A percentile compares a stretch with the other conserved stretches of the same genome.
These are phyloP conservation scores for Reticulitermes lucifugus DNA, from an alignment of 2,888 invertebrate species.

Conservation along the genomic window DNA sequence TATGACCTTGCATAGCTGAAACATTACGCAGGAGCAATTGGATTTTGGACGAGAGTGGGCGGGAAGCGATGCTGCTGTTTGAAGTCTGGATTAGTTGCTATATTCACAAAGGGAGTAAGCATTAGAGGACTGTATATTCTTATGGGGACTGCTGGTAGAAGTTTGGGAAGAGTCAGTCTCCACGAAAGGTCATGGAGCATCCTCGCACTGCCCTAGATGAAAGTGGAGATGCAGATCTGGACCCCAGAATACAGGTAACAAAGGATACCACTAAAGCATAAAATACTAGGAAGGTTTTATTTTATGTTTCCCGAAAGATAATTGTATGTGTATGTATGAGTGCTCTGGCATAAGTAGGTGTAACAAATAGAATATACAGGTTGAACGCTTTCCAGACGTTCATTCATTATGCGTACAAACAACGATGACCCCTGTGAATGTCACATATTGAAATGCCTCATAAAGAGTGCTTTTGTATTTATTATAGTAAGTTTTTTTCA, in stretches of 20 bases:
- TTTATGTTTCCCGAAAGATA: constrained; percentile 44
- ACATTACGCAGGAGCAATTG: background rate
- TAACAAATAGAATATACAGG: background rate
- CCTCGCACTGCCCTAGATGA: constrained; percentile 55
- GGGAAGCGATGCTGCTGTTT: background rate
- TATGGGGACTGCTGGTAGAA: background rate
- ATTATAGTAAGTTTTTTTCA: too few relatives aligned
- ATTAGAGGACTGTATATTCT: background rate
- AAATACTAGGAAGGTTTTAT: constrained; percentile 8
- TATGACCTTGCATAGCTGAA: background rate
- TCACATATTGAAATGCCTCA: too few relatives aligned
- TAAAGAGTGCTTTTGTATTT: too few relatives aligned
- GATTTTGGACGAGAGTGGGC: background rate
- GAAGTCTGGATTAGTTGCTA: background rate
- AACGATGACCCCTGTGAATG: background rate
- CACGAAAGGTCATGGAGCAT: constrained; percentile 44
- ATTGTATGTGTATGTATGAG: background rate
- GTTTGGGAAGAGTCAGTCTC: constrained; percentile 3
- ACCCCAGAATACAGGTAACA: constrained; percentile 67
- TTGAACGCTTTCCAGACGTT: background rate
- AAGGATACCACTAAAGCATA: background rate
- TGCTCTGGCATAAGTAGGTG: background rate
- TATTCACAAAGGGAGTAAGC: background rate
- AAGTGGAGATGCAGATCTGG: constrained; percentile 62
- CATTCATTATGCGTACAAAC: background rate